Percentiles rank a stretch among this genome's conserved stretches.
These are phyloP conservation scores for Camponotus vicinus DNA, from an alignment of 1,140 invertebrate genomes.

Conservation along the genomic window DNA sequence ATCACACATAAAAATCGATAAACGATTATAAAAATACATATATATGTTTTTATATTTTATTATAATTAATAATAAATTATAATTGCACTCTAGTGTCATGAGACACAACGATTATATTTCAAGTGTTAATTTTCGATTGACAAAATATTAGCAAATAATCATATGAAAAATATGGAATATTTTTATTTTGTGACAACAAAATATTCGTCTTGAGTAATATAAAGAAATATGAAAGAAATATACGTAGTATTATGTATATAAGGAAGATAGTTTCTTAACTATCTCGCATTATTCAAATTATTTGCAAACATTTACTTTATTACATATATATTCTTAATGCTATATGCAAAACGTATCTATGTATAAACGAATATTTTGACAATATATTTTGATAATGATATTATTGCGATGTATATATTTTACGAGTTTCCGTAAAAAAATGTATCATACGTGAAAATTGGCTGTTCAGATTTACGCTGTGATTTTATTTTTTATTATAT, in stretches of 20 bases:
- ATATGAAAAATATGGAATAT: neutral
- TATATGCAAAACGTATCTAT: neutral
- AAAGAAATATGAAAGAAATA: slow-evolving; percentile 34
- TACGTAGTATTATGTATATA: slow-evolving; percentile 19
- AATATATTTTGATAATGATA: slow-evolving; percentile 21
- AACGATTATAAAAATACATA: neutral
- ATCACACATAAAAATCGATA: neutral
- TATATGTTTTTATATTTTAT: slow-evolving; percentile 5
- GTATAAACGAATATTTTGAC: slow-evolving; percentile 28
- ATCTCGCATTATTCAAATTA: neutral
- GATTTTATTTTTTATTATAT: slow-evolving; percentile 18
- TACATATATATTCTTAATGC: slow-evolving; percentile 11
- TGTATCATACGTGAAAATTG: slow-evolving; percentile 11
- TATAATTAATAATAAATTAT: neutral
- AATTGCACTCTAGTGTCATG: neutral
- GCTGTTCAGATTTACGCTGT: slow-evolving; percentile 27
- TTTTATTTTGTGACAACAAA: slow-evolving; percentile 16
- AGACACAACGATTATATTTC: neutral
- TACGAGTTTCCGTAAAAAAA: slow-evolving; percentile 12
- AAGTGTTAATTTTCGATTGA: slow-evolving; percentile 21
- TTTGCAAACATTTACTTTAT: slow-evolving; percentile 14
- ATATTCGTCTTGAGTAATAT: slow-evolving; percentile 10
- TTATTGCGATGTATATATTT: neutral
- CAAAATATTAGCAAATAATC: neutral
- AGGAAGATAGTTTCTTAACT: neutral